Percentiles rank a stretch among this genome's conserved stretches.
Evolutionary conservation across 2,113 vertebrate species (phyloP).

Genomic region (Scytalopus superciliaris): DNA sequence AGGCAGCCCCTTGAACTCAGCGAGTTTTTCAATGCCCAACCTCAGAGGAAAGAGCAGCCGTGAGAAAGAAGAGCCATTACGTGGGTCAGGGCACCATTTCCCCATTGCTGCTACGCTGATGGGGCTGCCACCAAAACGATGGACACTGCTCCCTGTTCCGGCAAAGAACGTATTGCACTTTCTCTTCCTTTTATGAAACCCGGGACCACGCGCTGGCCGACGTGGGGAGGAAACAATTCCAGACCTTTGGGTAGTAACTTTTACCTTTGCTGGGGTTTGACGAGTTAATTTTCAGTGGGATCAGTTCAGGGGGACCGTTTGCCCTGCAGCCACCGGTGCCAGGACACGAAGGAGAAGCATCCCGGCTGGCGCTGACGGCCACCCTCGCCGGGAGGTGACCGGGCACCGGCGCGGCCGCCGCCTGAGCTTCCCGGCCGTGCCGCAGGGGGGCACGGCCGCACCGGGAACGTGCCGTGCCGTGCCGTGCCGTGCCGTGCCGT

Average conservation of each 20-base stretch:
- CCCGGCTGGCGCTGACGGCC: background rate
- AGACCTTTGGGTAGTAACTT: background rate
- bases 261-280: background rate
- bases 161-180: accelerated
- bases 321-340: background rate
- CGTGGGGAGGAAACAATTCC: background rate
- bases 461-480: background rate
- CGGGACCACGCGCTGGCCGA: accelerated
- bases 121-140: background rate
- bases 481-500: background rate
- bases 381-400: no score
- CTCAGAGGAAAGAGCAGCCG: background rate
- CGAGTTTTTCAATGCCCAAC: background rate
- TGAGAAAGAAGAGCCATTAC: background rate
- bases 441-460: constrained; percentile 50
- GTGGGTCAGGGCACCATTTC: background rate
- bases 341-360: no score
- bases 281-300: background rate
- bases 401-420: background rate
- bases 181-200: background rate
- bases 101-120: accelerated
- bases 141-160: accelerated
- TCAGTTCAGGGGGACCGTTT: background rate
- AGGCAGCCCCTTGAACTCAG: accelerated
- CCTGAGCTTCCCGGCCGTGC: constrained; percentile 1